Evolutionary conservation across 2,888 invertebrate genomes (phyloP).

Genomic region (Drosophila siamana): DNA sequence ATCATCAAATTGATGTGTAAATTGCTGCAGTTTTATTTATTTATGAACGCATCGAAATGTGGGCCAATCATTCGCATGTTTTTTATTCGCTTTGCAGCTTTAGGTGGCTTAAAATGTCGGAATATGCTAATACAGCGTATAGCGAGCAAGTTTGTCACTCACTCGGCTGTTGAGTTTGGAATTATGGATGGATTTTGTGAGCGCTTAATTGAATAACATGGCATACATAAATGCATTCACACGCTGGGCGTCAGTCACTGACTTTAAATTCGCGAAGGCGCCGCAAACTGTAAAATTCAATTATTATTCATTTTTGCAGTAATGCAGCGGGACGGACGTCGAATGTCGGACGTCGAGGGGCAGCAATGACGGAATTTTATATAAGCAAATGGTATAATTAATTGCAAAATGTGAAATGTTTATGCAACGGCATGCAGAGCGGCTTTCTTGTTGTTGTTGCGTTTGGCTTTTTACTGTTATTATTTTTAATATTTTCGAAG

Average conservation of each 20-base stretch:
- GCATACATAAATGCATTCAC: conserved; percentile 17
- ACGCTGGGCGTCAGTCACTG: background rate
- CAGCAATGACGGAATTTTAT: conserved; percentile 25
- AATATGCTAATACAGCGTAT: conserved; percentile 19
- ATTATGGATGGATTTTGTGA: conserved; percentile 28
- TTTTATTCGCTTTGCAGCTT: background rate
- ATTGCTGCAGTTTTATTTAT: background rate
- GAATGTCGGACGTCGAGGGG: no score
- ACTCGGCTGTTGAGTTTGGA: conserved; percentile 14
- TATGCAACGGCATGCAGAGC: conserved; percentile 23
- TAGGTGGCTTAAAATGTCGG: conserved; percentile 15
- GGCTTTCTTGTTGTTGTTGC: conserved; percentile 22
- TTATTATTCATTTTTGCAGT: conserved; percentile 35
- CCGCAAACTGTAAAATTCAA: conserved; percentile 14
- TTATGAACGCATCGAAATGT: background rate
- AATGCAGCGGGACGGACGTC: conserved; percentile 22
- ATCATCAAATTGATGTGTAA: background rate
- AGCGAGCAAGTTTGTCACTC: conserved; percentile 9
- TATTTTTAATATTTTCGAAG: conserved; percentile 5
- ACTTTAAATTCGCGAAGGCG: conserved; percentile 12
- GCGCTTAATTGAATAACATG: conserved; percentile 22
- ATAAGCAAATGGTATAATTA: conserved; percentile 56
- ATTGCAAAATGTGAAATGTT: conserved; percentile 63
- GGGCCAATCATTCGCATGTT: background rate
- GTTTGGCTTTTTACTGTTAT: conserved; percentile 12